Base-by-base conservation (phyloP, 1,140 invertebrate species). In the Holcopasites calliopsidis region DNA sequence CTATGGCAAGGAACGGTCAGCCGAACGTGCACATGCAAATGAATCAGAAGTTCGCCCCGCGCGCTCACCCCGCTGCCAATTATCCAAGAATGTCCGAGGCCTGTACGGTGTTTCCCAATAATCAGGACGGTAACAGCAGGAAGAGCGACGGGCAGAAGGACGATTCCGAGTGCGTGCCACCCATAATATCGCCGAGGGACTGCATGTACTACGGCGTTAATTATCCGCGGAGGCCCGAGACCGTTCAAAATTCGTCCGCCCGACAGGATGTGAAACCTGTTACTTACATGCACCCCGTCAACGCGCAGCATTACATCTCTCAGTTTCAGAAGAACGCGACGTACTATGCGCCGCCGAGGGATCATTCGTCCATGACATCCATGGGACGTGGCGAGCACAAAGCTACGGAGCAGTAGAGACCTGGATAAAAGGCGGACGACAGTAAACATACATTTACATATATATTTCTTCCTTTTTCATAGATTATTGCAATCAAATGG, bases 151-250 rank as follows among this genome's bases (percentile, higher is more conserved):
- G 23, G n/a, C 38, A 33, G 23, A 73, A 66, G 21, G 71, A 68
- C 28, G 66, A 33, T 21, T 28, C 54, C 0, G 80, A 83, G 4
- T 72, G 66, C 18, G 44, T 44, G 16, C 82, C 72, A 2, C 82
- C 82, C 11, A 83, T 84, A 23, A 70, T 84, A 47, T 84, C 82
- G 10, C 82, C 82, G 28, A 79, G 31, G 23, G 80, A 79, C 6
- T 83, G 74, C 35, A 73, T 84, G 52, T 75, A 78, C 1, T 76
- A 47, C 18, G 73, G 66, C 40, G 18, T 69, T 13, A 81, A 44
- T 61, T 33, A 70, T 7, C 11, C 60, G 1, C 73, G 52, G 3
- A 69, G 76, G 23, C 58, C 3, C 11, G 72, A 76, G n/a, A 38
- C 10, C 2, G 21, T 71, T 44, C 50, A 26, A 16, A 54, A 40